These are phyloP conservation scores for Cepaea nemoralis DNA, from an alignment of 1,140 invertebrate species.

Conservation along the genomic window DNA sequence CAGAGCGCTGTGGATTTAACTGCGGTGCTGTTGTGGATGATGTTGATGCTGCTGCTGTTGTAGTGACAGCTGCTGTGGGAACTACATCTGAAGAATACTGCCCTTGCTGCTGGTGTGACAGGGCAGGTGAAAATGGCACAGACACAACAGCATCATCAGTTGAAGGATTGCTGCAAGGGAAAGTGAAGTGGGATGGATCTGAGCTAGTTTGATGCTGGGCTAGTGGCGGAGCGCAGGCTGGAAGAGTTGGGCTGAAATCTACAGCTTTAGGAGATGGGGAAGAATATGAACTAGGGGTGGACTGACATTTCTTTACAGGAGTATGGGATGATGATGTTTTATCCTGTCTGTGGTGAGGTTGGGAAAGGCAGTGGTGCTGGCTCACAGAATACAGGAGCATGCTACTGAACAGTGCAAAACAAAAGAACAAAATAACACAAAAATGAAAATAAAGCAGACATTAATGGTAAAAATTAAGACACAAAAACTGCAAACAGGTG, in stretches of 20 bases:
- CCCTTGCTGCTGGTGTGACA: neutral
- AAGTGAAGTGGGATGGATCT: constrained; percentile 66
- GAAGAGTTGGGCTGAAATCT: constrained; percentile 34
- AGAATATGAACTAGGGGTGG: neutral
- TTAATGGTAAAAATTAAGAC: too few relatives aligned
- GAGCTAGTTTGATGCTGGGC: constrained; percentile 72
- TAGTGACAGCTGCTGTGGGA: neutral
- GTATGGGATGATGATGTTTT: constrained; percentile 43
- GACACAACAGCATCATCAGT: constrained; percentile 54
- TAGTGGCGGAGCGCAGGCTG: constrained; percentile 41
- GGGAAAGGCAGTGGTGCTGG: constrained; percentile 43
- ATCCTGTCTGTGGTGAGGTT: constrained; percentile 23
- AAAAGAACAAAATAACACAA: too few relatives aligned
- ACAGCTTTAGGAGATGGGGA: constrained; percentile 22
- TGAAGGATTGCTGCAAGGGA: constrained; percentile 65
- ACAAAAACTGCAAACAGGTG: too few relatives aligned
- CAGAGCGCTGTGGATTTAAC: constrained; percentile 21
- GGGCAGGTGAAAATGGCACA: constrained; percentile 42
- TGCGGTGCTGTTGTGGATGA: constrained; percentile 34
- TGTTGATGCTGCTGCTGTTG: neutral
- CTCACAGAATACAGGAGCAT: constrained; percentile 26
- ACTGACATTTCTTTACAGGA: constrained; percentile 31
- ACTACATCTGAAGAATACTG: constrained; percentile 5
- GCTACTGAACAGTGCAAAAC: neutral
- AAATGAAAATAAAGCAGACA: too few relatives aligned